Evolutionary conservation across 53 echinoderm and acorn worm species (phyloP).

Genomic region (Hippasteria phrygiana): DNA sequence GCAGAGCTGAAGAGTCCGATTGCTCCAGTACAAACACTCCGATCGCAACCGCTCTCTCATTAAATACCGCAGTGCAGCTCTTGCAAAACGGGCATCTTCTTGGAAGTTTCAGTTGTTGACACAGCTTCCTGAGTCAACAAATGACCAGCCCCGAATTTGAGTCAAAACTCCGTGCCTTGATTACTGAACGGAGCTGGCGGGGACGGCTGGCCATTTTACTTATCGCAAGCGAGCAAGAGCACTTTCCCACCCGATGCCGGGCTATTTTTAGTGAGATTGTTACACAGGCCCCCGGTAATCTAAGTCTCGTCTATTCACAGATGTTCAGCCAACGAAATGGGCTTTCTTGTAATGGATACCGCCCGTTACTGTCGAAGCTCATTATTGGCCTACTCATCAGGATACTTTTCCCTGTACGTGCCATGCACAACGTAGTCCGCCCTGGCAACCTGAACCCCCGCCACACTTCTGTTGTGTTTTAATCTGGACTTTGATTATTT

Average conservation of each 20-base stretch:
- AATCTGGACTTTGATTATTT: background rate
- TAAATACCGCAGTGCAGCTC: background rate
- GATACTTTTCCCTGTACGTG: background rate
- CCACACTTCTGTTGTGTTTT: background rate
- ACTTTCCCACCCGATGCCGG: too few species aligned
- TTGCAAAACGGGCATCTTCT: background rate
- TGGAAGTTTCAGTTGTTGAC: background rate
- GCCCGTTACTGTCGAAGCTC: background rate
- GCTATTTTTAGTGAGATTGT: slow-evolving; percentile 9
- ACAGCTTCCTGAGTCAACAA: slow-evolving; percentile 3
- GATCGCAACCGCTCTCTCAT: background rate
- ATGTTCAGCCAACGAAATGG: slow-evolving; percentile 3
- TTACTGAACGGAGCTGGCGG: background rate
- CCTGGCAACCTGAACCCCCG: background rate
- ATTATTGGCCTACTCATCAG: slow-evolving; percentile 20
- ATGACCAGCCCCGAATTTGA: background rate
- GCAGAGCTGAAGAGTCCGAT: background rate
- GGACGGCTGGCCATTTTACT: background rate
- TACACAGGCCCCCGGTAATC: slow-evolving; percentile 18
- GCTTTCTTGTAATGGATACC: slow-evolving; percentile 17
- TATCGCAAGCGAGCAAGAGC: background rate
- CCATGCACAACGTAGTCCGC: background rate
- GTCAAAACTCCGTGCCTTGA: background rate
- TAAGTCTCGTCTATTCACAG: slow-evolving; percentile 29
- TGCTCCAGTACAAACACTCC: background rate